Base-by-base conservation (phyloP, 2,797 vertebrate genomes). In the Apogon hyalosoma region DNA sequence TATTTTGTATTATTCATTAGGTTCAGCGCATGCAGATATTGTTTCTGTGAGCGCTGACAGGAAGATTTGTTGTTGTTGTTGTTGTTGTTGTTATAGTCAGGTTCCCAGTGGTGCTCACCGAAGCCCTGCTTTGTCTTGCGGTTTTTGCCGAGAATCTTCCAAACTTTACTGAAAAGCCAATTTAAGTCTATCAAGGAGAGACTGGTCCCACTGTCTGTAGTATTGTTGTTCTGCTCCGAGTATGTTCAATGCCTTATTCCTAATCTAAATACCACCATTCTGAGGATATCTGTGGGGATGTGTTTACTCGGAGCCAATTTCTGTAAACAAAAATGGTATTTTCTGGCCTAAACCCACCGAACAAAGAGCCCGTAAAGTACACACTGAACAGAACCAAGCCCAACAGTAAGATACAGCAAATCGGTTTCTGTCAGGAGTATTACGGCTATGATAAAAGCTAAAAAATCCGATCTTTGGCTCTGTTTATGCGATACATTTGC, bases 1-100 rank as follows among this genome's bases (percentile, higher is more conserved):
- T 67, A 69, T 49, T 80, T 82, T 75, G 47, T 36, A 9, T 71
- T 70, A 53, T 61, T 46, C 50, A 48, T 57, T 15, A 49, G 33
- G 65, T 40, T 8, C 16, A 48, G 15, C 53, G 38, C 50, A 63
- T 62, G 47, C 43, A 63, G 61, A 73, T 61, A 57, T 51, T 69
- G 28, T 62, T 75, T 60, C 18, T 38, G 19, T 62, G 41, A 67
- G 56, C 33, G 38, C 46, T 49, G 58, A 64, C 13, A 14, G 40
- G 11, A 36, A 52, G n/a, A 39, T 28, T 28, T 28, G 40, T 10
- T 24, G 43, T 13, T 16, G 24, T 11, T 73, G 7, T 42, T 41
- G 12, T 10, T 9, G 3, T 33, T 33, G 18, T 24, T 48, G 28
- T 15, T 52, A 41, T 8, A 7, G n/a, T 28, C 28, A 43, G n/a